Conservation (phyloP, 2,113 vertebrate genomes). For the Puma concolor region DNA sequence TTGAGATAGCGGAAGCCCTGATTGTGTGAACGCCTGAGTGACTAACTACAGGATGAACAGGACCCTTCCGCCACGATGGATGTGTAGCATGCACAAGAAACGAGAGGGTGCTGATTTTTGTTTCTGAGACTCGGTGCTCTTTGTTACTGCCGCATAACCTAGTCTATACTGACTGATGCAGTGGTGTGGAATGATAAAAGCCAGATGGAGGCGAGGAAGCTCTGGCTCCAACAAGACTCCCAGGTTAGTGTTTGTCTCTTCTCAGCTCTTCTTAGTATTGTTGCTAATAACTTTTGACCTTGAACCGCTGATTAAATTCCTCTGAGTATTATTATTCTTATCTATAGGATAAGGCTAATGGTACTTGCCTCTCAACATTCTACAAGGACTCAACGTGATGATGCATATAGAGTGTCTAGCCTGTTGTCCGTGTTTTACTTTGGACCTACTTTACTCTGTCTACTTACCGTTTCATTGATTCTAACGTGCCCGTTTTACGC, state of each 20-base stretch:
- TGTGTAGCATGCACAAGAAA: too few relatives aligned
- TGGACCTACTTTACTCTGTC: not conserved
- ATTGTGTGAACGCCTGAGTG: not conserved
- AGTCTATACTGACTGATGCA: not conserved
- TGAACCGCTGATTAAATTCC: not conserved
- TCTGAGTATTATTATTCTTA: not conserved
- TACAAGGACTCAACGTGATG: not conserved
- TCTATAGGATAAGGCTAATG: not conserved
- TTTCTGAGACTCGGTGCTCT: not conserved
- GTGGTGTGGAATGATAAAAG: not conserved
- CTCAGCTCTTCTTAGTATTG: not conserved
- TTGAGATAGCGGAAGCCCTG: not conserved
- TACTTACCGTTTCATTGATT: conserved; percentile 24
- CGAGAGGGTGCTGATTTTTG: not conserved
- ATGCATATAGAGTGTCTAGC: not conserved
- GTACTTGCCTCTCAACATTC: not conserved
- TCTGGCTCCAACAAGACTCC: not conserved
- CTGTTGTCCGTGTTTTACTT: not conserved
- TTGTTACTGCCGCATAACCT: not conserved
- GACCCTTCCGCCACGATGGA: not conserved
- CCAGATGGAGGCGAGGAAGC: not conserved
- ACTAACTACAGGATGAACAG: too few relatives aligned
- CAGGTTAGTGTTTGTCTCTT: not conserved
- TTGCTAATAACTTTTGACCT: not conserved
- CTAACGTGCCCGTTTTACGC: not conserved